These are phyloP conservation scores for Alviniconcha strummeri DNA, from an alignment of 2,888 invertebrate genomes.

Conservation along the genomic window DNA sequence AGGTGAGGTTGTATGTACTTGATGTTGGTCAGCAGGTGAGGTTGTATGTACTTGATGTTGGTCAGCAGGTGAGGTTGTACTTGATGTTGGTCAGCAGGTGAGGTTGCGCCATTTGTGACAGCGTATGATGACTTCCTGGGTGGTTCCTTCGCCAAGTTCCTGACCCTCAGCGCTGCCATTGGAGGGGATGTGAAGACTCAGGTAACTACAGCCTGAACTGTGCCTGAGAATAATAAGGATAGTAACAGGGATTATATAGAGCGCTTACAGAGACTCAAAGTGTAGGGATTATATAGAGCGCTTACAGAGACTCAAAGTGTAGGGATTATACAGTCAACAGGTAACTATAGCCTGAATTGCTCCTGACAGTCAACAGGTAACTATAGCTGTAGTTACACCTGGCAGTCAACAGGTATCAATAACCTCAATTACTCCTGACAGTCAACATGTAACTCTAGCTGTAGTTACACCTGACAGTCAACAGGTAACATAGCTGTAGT, in stretches of 20 bases:
- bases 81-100: slow-evolving; percentile 15
- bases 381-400: too few relatives aligned
- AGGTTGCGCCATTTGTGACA: slow-evolving; percentile 58
- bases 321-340: neutral
- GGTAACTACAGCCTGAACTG: slow-evolving; percentile 46
- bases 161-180: slow-evolving; percentile 85
- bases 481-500: too few relatives aligned
- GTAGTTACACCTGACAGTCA: too few relatives aligned
- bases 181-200: slow-evolving; percentile 69
- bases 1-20: too few relatives aligned
- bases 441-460: too few relatives aligned
- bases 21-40: too few relatives aligned
- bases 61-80: too few relatives aligned
- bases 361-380: too few relatives aligned
- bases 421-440: too few relatives aligned
- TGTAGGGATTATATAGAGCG: neutral
- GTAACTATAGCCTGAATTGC: too few relatives aligned
- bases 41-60: too few relatives aligned
- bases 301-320: neutral
- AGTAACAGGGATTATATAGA: neutral
- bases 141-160: slow-evolving; percentile 85
- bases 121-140: slow-evolving; percentile 73
- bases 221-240: neutral
- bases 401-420: too few relatives aligned
- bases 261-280: neutral